Evolutionary conservation across 1,140 invertebrate genomes (phyloP).

Genomic region (Phortica variegata): DNA sequence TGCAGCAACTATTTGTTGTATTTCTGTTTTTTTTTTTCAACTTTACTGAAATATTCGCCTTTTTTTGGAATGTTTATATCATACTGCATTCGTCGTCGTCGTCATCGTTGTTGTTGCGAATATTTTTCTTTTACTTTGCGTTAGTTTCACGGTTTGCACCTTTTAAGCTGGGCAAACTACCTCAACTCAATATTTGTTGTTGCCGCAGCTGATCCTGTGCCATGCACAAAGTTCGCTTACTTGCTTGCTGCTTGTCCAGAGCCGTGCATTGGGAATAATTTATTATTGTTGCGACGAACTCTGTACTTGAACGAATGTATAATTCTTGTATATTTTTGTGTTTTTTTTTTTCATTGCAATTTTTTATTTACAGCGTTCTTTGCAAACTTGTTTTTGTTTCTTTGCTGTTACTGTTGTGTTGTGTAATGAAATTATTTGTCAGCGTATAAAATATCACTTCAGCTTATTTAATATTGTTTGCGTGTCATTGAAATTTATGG

Average conservation of each 20-base stretch:
- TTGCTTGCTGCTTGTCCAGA: slow-evolving; percentile 9
- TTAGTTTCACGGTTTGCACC: slow-evolving; percentile 24
- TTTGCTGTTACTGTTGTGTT: slow-evolving; percentile 25
- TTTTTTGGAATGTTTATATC: too few relatives aligned
- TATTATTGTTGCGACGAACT: slow-evolving; percentile 26
- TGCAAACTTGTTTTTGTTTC: not conserved
- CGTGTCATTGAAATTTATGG: too few relatives aligned
- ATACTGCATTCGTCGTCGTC: slow-evolving; percentile 8
- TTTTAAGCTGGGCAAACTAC: too few relatives aligned
- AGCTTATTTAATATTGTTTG: not conserved
- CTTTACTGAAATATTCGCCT: slow-evolving; percentile 34
- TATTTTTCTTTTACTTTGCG: slow-evolving; percentile 10
- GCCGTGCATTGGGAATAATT: slow-evolving; percentile 38
- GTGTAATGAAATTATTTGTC: slow-evolving; percentile 49
- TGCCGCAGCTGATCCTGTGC: too few relatives aligned
- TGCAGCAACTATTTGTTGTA: slow-evolving; percentile 9
- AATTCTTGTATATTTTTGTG: slow-evolving; percentile 30
- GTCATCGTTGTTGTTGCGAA: slow-evolving; percentile 3
- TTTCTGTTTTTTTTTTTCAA: slow-evolving; percentile 1
- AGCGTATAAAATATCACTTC: slow-evolving; percentile 21
- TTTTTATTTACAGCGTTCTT: not conserved
- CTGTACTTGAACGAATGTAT: slow-evolving; percentile 26
- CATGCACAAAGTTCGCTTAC: too few relatives aligned
- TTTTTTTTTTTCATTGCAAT: slow-evolving; percentile 4
- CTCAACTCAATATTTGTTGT: too few relatives aligned